Evolutionary conservation across 2,888 invertebrate species (phyloP).

Genomic region (Ceraclea dissimilis): DNA sequence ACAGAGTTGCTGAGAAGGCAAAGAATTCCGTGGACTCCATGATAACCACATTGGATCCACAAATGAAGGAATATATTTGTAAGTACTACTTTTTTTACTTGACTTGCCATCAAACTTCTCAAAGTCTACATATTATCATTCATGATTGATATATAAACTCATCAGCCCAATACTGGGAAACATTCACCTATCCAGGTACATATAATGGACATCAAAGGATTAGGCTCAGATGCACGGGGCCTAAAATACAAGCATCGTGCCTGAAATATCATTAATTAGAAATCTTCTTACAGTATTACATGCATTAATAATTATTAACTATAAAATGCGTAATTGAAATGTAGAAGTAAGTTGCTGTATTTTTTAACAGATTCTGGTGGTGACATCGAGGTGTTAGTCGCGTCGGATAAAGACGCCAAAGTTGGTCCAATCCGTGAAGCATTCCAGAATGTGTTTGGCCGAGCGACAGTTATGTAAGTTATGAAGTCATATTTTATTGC

Average conservation of each 20-base stretch:
- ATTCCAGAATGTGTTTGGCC: conserved; percentile 71
- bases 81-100: conserved; percentile 35
- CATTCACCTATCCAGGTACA: too few relatives aligned
- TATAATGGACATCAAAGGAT: too few relatives aligned
- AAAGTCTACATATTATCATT: too few relatives aligned
- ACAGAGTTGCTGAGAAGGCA: conserved; percentile 65
- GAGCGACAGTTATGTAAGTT: conserved; percentile 67
- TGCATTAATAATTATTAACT: too few relatives aligned
- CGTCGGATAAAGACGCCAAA: conserved; percentile 70
- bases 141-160: too few relatives aligned
- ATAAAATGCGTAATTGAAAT: too few relatives aligned
- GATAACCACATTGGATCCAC: conserved; percentile 82
- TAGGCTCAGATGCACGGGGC: too few relatives aligned
- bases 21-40: conserved; percentile 77
- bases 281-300: too few relatives aligned
- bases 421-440: conserved; percentile 71
- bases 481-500: too few relatives aligned
- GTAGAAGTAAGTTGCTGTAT: not conserved
- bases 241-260: too few relatives aligned
- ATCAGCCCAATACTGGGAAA: too few relatives aligned
- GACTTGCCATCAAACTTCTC: not conserved
- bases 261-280: too few relatives aligned
- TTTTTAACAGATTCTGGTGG: conserved; percentile 65
- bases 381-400: conserved; percentile 65
- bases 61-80: conserved; percentile 84